Conservation (phyloP, 2,113 vertebrate genomes). For the Phaethornis superciliosus region DNA sequence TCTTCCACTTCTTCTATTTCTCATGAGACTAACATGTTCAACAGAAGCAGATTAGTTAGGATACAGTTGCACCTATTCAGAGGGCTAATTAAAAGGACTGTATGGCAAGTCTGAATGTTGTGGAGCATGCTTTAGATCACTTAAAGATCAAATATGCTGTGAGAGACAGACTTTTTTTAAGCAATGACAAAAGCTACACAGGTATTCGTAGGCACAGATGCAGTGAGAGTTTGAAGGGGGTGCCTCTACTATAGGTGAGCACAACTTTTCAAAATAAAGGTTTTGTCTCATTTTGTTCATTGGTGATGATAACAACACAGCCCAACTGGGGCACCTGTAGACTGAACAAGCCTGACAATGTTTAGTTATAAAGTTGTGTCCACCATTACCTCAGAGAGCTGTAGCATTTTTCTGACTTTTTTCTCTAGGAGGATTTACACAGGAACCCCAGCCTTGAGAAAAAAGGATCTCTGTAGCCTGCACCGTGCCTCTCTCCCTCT, state of each 20-base stretch:
- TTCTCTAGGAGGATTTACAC: neutral
- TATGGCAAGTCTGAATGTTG: neutral
- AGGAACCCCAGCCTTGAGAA: rapidly evolving
- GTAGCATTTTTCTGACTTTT: neutral
- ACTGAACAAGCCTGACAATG: too few relatives aligned
- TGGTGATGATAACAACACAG: rapidly evolving
- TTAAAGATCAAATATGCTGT: neutral
- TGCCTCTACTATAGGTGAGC: neutral
- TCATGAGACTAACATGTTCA: constrained; percentile 33
- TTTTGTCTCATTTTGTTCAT: neutral
- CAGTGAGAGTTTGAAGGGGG: neutral
- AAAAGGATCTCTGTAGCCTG: neutral
- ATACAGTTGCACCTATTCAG: neutral
- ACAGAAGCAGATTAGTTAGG: neutral
- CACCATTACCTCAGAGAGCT: rapidly evolving
- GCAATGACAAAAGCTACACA: neutral
- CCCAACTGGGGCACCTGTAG: neutral
- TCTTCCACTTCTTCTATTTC: constrained; percentile 27
- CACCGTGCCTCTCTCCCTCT: neutral
- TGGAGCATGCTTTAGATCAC: neutral
- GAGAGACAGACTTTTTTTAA: neutral
- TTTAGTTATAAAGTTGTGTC: neutral
- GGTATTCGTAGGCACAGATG: neutral
- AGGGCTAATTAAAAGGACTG: neutral
- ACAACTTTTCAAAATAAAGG: rapidly evolving